A percentile compares a stretch with the other conserved stretches of the same genome.
Evolutionary conservation across 1,140 invertebrate genomes (phyloP).

Genomic region (Leucophenga varia): DNA sequence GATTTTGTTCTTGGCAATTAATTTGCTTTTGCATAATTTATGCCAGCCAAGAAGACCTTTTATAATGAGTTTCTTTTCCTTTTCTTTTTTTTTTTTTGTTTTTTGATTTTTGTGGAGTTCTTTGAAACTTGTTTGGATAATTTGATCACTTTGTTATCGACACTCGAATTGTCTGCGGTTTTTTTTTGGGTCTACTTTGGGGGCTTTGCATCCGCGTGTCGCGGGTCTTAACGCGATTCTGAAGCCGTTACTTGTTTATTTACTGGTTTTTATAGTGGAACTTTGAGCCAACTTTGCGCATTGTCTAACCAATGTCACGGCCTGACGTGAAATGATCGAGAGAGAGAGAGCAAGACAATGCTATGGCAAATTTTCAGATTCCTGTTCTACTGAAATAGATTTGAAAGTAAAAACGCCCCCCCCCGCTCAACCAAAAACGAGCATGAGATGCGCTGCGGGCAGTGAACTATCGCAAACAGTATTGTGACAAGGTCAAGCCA

Average conservation of each 20-base stretch:
- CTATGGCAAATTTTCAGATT: conserved; percentile 9
- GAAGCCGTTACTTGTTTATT: conserved; percentile 49
- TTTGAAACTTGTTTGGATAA: conserved; percentile 31
- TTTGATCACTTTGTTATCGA: conserved; percentile 28
- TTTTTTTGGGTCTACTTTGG: conserved; percentile 8
- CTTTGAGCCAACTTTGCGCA: conserved; percentile 18
- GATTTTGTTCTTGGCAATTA: too few relatives aligned
- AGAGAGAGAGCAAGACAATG: too few relatives aligned
- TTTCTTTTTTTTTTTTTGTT: conserved; percentile 13
- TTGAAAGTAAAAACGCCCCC: conserved; percentile 25
- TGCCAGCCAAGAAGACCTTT: conserved; percentile 22
- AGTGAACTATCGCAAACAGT: conserved; percentile 31
- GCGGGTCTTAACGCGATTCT: conserved; percentile 38
- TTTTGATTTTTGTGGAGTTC: not conserved
- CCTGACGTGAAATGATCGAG: conserved; percentile 2
- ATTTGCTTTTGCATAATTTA: conserved; percentile 41
- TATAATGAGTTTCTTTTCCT: conserved; percentile 20
- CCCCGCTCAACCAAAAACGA: not conserved
- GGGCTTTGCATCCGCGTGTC: conserved; percentile 41
- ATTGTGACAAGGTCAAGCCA: conserved; percentile 21
- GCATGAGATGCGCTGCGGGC: conserved; percentile 25
- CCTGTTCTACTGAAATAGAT: conserved; percentile 24
- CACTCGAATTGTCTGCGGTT: conserved; percentile 17
- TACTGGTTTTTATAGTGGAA: conserved; percentile 50
- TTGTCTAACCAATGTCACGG: conserved; percentile 35